A percentile compares a stretch with the other conserved stretches of the same genome.
These are phyloP conservation scores for Rotaria magnacalcarata DNA, from an alignment of 2,888 invertebrate genomes.

Conservation along the genomic window DNA sequence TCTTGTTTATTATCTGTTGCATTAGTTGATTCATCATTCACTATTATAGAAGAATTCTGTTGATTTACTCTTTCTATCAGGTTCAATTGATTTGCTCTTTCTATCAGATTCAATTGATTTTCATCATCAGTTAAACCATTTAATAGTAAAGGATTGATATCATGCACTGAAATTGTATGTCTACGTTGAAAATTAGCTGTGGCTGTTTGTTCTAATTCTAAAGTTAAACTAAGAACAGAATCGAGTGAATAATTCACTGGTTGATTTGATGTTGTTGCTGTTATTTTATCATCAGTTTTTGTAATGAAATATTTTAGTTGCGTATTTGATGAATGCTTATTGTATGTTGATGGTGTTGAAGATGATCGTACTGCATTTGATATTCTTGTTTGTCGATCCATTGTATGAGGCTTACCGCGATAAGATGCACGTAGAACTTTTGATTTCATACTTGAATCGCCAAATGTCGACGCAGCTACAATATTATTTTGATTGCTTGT, in stretches of 20 bases:
- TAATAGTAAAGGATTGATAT: background rate
- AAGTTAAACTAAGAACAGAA: background rate
- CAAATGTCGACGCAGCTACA: conserved; percentile 12
- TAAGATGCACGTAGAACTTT: conserved; percentile 42
- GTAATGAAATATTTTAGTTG: background rate
- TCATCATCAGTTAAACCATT: background rate
- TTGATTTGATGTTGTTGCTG: background rate
- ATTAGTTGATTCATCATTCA: background rate
- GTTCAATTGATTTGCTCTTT: background rate
- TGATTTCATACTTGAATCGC: conserved; percentile 41
- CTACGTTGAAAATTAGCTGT: conserved; percentile 11
- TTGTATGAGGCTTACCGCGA: conserved; percentile 40
- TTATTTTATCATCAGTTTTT: background rate
- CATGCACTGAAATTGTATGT: background rate
- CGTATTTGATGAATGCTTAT: background rate
- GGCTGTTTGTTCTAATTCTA: conserved; percentile 3
- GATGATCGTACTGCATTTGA: background rate
- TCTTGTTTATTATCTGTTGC: background rate
- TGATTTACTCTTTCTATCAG: background rate
- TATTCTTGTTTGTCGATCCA: conserved; percentile 33
- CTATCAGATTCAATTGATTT: background rate
- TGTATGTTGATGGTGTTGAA: background rate
- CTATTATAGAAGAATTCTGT: background rate
- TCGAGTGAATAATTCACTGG: background rate
- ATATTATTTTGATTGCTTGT: background rate